These are phyloP conservation scores for Smittia aterrima DNA, from an alignment of 2,888 invertebrate genomes.

Conservation along the genomic window DNA sequence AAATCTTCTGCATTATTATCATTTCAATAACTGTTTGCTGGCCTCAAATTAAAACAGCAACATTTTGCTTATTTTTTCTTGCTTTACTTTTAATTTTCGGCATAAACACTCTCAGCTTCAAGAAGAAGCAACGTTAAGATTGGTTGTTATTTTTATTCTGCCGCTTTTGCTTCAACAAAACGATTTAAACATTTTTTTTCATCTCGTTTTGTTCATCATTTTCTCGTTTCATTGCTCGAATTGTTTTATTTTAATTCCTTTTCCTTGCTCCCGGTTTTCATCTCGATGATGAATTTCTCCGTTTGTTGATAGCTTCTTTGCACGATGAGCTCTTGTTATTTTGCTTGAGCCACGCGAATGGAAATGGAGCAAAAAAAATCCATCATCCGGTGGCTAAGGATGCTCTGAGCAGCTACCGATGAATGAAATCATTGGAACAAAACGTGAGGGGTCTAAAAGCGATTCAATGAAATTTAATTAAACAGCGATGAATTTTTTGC, in stretches of 20 bases:
- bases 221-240: background rate
- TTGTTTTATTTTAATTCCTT: background rate
- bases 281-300: conserved; percentile 29
- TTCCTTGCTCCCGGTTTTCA: conserved; percentile 1
- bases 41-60: background rate
- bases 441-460: background rate
- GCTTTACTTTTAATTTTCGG: background rate
- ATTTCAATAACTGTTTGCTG: no score
- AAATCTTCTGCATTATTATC: no score
- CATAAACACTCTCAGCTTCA: background rate
- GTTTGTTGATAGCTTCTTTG: background rate
- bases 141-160: conserved; percentile 22
- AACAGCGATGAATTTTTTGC: conserved; percentile 11
- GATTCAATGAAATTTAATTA: conserved; percentile 33
- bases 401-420: background rate
- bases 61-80: background rate
- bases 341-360: conserved; percentile 21
- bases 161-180: background rate
- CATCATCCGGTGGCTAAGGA: background rate
- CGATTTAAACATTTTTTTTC: background rate
- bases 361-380: background rate
- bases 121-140: conserved; percentile 2
- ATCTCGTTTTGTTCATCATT: background rate
- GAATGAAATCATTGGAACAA: background rate
- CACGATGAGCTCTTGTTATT: background rate